Evolutionary conservation across 64 coral and sea anemone species (phyloP).

Genomic region (Montipora foliosa): DNA sequence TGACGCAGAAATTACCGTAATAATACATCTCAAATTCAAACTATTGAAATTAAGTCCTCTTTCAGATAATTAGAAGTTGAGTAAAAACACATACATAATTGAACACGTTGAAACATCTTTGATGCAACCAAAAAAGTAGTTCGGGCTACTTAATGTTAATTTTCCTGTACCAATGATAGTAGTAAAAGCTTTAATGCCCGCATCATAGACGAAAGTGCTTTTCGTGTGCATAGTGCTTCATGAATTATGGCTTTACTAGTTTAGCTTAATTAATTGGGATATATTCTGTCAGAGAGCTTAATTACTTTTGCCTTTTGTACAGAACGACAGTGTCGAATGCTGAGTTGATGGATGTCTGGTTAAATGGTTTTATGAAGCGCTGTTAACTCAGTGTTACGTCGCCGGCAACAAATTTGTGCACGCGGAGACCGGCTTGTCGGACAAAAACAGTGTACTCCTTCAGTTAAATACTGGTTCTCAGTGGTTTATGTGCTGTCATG

Average conservation of each 20-base stretch:
- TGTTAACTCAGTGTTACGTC: background rate
- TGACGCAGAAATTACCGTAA: background rate
- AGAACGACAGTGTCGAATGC: background rate
- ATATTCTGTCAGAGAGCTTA: slow-evolving; percentile 26
- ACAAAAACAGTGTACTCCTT: background rate
- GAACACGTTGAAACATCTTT: background rate
- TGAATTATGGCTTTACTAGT: background rate
- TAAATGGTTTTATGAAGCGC: slow-evolving; percentile 18
- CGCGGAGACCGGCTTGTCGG: background rate
- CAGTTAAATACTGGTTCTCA: background rate
- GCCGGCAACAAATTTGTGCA: background rate
- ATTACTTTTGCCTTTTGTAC: slow-evolving; percentile 12
- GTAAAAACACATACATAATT: slow-evolving; percentile 14
- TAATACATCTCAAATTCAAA: background rate
- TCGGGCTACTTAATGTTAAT: background rate
- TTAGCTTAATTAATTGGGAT: background rate
- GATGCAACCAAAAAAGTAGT: background rate
- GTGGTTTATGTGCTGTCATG: background rate
- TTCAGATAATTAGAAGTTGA: background rate
- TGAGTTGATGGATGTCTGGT: background rate
- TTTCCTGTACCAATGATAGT: background rate
- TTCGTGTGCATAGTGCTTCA: background rate
- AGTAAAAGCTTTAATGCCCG: background rate
- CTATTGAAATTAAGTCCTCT: background rate
- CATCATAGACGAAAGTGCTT: background rate